Evolutionary conservation across 2,113 vertebrate species (phyloP).

Genomic region (Anguilla rostrata): DNA sequence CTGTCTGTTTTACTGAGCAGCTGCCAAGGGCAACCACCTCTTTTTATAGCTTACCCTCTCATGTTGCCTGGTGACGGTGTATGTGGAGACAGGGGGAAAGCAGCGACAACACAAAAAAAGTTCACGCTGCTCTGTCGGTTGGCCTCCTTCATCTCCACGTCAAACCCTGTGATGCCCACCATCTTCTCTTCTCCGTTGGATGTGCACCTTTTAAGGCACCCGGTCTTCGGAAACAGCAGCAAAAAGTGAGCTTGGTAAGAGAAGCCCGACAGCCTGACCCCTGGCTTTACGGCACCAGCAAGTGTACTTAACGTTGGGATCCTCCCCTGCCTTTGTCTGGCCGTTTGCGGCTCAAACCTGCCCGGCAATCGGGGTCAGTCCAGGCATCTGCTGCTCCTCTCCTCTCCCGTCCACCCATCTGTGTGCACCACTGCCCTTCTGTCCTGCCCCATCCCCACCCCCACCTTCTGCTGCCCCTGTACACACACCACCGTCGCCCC

Average conservation of each 20-base stretch:
- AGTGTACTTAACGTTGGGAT: slow-evolving; percentile 66
- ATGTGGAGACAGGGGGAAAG: background rate
- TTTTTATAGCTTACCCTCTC: background rate
- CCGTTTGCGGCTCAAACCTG: slow-evolving; percentile 61
- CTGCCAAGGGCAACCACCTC: slow-evolving; percentile 40
- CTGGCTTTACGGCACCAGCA: slow-evolving; percentile 58
- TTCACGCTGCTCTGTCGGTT: background rate
- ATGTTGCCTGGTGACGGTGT: background rate
- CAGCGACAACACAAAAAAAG: background rate
- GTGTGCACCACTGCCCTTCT: slow-evolving; percentile 60
- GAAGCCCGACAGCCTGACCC: slow-evolving; percentile 47
- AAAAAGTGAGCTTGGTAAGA: slow-evolving; percentile 1
- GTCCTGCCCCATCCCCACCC: slow-evolving; percentile 39
- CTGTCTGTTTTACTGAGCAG: slow-evolving; percentile 51
- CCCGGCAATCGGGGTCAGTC: slow-evolving; percentile 59
- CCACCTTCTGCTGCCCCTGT: slow-evolving; percentile 13
- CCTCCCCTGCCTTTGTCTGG: slow-evolving; percentile 61
- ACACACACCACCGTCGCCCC: background rate
- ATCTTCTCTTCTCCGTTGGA: background rate
- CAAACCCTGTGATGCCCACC: background rate
- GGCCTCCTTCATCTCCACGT: background rate
- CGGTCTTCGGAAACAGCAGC: background rate
- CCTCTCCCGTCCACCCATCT: slow-evolving; percentile 66
- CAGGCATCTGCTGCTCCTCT: slow-evolving; percentile 67
- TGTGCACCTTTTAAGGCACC: background rate